phyloP scores from a whole-genome alignment of 2,113 vertebrate species.

The Petrocephalus zakoni region DNA sequence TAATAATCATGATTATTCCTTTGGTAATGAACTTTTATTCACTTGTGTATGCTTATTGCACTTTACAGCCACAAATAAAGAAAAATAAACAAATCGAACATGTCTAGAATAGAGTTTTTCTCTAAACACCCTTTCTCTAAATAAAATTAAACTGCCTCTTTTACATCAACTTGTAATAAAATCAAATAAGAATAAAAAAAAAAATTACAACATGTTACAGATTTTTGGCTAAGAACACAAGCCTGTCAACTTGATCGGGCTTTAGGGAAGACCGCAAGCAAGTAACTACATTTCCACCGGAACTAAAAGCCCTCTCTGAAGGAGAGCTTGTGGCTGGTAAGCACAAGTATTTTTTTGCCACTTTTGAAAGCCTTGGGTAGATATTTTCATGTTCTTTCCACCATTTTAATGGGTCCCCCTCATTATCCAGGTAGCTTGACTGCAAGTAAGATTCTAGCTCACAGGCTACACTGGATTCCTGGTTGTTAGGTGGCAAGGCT shows the following conservation, averaged over 20 bases:
- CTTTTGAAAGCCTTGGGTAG: neutral
- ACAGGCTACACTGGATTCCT: neutral
- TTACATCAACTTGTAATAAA: too few species aligned
- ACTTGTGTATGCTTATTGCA: neutral
- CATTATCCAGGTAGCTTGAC: neutral
- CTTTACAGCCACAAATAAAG: neutral
- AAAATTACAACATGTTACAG: neutral
- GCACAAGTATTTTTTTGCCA: neutral
- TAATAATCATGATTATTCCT: neutral
- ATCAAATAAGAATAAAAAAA: too few species aligned
- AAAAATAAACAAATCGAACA: neutral
- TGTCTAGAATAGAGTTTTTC: too few species aligned
- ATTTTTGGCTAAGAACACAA: neutral
- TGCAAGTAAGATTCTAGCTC: neutral
- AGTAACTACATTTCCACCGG: neutral
- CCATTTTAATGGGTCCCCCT: neutral
- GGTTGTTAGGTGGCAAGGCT: neutral
- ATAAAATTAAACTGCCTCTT: too few species aligned
- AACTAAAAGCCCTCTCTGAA: neutral
- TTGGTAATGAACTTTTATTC: neutral
- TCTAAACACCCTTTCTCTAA: too few species aligned
- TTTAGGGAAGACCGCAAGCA: slow-evolving; percentile 2
- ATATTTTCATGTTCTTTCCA: neutral
- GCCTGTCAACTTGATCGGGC: neutral
- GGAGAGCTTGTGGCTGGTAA: neutral